These are phyloP conservation scores for Hesperophylax magnus DNA, from an alignment of 1,140 invertebrate genomes.

Conservation along the genomic window DNA sequence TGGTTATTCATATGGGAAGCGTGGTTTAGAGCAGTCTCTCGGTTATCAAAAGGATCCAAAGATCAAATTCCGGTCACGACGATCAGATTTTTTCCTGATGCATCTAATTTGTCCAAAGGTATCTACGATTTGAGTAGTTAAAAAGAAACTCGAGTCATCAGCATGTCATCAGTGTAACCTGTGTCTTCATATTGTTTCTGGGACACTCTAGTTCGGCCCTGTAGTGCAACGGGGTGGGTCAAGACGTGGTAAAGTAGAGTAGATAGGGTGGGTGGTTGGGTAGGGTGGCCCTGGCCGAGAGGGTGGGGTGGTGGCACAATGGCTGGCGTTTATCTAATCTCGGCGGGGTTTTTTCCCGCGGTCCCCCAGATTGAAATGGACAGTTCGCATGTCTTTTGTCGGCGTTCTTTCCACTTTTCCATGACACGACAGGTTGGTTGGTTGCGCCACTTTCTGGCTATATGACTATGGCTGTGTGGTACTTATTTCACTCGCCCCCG, in stretches of 20 bases:
- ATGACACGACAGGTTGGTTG: not conserved
- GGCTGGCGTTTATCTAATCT: constrained; percentile 56
- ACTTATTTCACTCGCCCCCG: no score
- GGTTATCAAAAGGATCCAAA: no score
- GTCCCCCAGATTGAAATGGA: constrained; percentile 56
- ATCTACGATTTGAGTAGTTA: no score
- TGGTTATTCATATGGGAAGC: no score
- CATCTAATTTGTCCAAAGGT: no score
- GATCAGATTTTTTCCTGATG: no score
- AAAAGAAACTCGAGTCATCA: no score
- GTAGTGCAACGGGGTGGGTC: not conserved
- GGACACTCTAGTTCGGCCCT: not conserved
- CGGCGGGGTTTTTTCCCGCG: constrained; percentile 45
- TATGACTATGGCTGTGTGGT: no score
- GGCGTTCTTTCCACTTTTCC: constrained; percentile 23
- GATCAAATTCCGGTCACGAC: no score
- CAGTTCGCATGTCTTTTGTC: constrained; percentile 58
- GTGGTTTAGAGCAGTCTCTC: no score
- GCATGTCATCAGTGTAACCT: no score
- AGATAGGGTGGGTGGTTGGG: not conserved
- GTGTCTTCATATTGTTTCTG: no score
- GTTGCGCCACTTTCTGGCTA: constrained; percentile 23
- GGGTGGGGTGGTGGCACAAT: constrained; percentile 17
- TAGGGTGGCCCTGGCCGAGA: not conserved
- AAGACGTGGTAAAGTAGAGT: not conserved